Evolutionary conservation across 2,888 invertebrate genomes (phyloP), one percentile per base, ranked within the genome.

Genomic region (Antitype chi): DNA sequence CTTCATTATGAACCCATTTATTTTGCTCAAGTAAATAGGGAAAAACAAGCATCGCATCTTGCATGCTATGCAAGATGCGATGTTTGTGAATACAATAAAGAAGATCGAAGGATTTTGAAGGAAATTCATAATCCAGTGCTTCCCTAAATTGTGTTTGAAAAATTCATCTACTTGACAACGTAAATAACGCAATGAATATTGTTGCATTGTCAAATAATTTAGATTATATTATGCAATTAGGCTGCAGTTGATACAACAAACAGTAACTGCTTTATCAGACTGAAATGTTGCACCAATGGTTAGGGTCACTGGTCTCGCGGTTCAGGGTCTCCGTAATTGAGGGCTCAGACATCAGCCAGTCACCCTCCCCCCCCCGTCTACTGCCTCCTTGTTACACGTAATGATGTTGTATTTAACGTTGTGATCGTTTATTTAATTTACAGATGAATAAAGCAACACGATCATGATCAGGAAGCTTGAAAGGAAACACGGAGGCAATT

Each of bases 401-500:
- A 83, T 74, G 69, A 74, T 72, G n/a, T 52, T 60, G 59, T 71
- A 62, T 70, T 83, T 60, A 78, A 72, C 64, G 28, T 43, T 49
- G 63, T 49, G 23, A 62, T 47, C 9, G 49, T 57, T 47, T 69
- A 57, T 55, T 69, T 59, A 28, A n/a, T 53, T 57, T 49, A 11
- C 47, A 57, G 47, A 53, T 71, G 47, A 72, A 53, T 57, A 62
- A 52, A 53, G 52, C 28, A 67, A 67, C 38, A 52, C 28, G 43
- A 60, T 66, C 77, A 9, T 76, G 23, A 32, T 76, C 9, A 55
- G 53, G 9, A 17, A 9, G 23, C 38, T 63, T 57, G 23, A 53
- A 63, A 55, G 23, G 23, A 49, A n/a, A 69, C n/a, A 55, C 15
- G 28, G 53, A 52, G 9, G 20, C 15, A 28, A 59, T 28, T 17